phyloP scores from a whole-genome alignment of 2,113 vertebrate genomes.

The Mugil cephalus region DNA sequence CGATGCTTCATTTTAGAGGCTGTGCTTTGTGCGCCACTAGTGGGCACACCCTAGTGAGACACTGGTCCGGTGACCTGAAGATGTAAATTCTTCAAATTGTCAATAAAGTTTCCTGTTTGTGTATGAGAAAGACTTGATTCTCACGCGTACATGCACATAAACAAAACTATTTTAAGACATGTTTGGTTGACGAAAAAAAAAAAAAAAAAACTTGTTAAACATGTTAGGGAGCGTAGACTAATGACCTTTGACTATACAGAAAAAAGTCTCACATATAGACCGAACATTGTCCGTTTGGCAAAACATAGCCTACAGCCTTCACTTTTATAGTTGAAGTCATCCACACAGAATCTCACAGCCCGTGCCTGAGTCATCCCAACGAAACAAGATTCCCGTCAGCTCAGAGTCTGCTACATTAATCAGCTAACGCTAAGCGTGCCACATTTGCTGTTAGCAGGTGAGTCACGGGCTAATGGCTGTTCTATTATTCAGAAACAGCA shows the following conservation, averaged over 20 bases:
- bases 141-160: too few relatives aligned
- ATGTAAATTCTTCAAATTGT: too few relatives aligned
- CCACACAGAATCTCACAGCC: background rate
- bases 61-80: too few relatives aligned
- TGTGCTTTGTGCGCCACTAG: background rate
- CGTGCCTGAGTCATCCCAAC: slow-evolving; percentile 30
- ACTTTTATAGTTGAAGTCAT: background rate
- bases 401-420: slow-evolving; percentile 26
- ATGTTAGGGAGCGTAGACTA: background rate
- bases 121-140: too few relatives aligned
- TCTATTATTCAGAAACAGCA: slow-evolving; percentile 66
- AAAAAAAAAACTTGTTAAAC: too few relatives aligned
- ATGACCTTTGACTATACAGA: too few relatives aligned
- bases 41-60: slow-evolving; percentile 2
- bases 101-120: too few relatives aligned
- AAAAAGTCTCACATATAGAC: background rate
- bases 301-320: background rate
- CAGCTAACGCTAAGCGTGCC: slow-evolving; percentile 8
- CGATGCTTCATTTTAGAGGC: too few relatives aligned
- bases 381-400: slow-evolving; percentile 17
- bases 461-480: slow-evolving; percentile 62
- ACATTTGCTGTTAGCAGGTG: slow-evolving; percentile 41
- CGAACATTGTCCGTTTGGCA: background rate
- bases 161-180: too few relatives aligned
- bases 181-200: too few relatives aligned